Evolutionary conservation across 2,797 vertebrate genomes (phyloP).

Genomic region (Myotis myotis): DNA sequence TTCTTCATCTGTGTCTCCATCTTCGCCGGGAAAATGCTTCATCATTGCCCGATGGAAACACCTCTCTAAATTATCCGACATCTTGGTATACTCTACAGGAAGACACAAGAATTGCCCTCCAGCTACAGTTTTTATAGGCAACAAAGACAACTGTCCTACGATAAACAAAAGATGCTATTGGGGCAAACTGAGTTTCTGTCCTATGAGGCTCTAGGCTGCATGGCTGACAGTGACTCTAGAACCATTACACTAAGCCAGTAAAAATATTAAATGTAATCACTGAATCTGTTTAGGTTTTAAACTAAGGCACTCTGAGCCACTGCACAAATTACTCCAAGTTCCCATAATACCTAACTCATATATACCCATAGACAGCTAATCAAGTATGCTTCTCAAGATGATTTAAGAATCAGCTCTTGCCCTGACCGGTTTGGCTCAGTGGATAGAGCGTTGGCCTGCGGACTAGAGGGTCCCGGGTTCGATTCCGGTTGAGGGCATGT

Average conservation of each 20-base stretch:
- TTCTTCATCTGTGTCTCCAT: constrained; percentile 96
- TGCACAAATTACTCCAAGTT: neutral
- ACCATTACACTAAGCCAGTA: neutral
- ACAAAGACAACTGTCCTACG: neutral
- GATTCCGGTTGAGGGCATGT: too few species aligned
- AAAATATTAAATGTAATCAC: neutral
- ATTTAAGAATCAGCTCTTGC: neutral
- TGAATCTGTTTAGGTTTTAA: neutral
- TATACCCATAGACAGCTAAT: too few species aligned
- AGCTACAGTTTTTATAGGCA: neutral
- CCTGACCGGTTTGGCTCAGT: too few species aligned
- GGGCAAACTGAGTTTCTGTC: neutral
- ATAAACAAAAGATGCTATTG: neutral
- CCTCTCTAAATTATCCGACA: constrained; percentile 96
- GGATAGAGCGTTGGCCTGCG: too few species aligned
- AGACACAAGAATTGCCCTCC: neutral
- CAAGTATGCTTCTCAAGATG: neutral
- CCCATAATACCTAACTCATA: neutral
- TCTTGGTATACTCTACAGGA: constrained; percentile 94
- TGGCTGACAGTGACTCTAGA: neutral
- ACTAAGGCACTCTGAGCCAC: neutral
- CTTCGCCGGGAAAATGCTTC: constrained; percentile 97
- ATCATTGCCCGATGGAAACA: constrained; percentile 95
- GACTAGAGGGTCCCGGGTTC: too few species aligned
- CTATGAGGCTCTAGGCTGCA: neutral